Base-by-base conservation (phyloP, 2,888 invertebrate species). In the Sarcophaga caerulescens region DNA sequence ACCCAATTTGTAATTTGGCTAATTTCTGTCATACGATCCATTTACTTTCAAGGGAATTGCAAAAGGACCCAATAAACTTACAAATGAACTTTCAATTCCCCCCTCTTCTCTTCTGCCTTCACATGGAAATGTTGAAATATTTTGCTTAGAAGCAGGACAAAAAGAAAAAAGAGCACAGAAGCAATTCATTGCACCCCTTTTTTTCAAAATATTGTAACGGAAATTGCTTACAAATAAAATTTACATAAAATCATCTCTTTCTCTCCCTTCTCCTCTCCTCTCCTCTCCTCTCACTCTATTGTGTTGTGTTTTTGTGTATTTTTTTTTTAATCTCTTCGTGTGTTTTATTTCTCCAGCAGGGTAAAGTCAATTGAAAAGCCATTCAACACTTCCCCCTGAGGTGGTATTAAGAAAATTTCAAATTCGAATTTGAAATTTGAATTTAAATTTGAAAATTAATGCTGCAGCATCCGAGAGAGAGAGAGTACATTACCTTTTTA, bases 1-100 rank as follows among this genome's bases (percentile, higher is more conserved):
- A 74, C 81, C 84, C 87, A 87, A 87, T 82, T 87, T 81, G 87
- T 84, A 87, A 87, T 84, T 87, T 87, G 81, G 86, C 86, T 86
- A 86, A 86, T 86, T 86, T 86, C 81, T 84, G 86, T 84, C 84
- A 86, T 86, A 86, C 86, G 86, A 84, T 65, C 86, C 84, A 86
- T 86, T 86, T 84, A 84, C 70, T 84, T 81, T 86, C 81, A 75
- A 86, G 86, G 84, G 86, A 84, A 86, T 83, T 83, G 76, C 21
- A 52, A 52, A 52, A 70, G 65, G 59, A 63, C 25, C 47, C 17
- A 65, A 77, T 14, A 52, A 52, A 52, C 52, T 14, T 17, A 62
- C 19, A 60, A 66, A 52, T 17, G 17, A 52, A 52, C 12, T 52
- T 52, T 52, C 52, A 52, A 52, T 0, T 52, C 4, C 4, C 12